phyloP scores from a whole-genome alignment of 2,888 invertebrate genomes.

The Nephrotoma flavescens region DNA sequence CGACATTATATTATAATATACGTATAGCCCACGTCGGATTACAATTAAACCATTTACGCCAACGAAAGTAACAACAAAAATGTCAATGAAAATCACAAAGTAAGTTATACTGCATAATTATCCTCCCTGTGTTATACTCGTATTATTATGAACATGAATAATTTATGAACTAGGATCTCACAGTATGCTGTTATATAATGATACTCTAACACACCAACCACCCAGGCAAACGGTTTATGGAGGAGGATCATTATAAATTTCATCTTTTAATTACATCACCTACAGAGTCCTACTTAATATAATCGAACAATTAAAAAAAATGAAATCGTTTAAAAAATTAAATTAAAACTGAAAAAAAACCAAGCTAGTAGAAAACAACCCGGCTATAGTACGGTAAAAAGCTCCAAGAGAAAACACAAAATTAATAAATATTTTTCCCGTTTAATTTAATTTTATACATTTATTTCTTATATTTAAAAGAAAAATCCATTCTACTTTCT shows the following conservation, averaged over 20 bases:
- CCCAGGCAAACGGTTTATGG: not conserved
- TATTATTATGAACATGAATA: not conserved
- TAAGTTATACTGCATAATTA: not conserved
- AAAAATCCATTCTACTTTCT: not conserved
- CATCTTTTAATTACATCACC: not conserved
- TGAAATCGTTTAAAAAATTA: not conserved
- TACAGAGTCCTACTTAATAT: not conserved
- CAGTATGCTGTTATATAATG: not conserved
- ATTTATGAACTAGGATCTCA: not conserved
- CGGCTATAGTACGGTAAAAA: not conserved
- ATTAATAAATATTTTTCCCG: not conserved
- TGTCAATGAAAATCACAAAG: not conserved
- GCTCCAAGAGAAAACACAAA: not conserved
- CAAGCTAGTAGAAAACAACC: not conserved
- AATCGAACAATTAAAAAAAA: not conserved
- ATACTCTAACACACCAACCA: not conserved
- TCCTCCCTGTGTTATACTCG: not conserved
- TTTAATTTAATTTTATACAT: not conserved
- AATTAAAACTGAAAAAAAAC: not conserved
- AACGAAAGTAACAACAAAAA: not conserved
- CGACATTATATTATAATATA: not conserved
- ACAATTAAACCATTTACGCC: not conserved
- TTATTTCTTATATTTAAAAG: not conserved
- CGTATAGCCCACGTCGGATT: not conserved
- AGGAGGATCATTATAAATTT: not conserved